Conservation (phyloP, 1,140 invertebrate genomes). For the Drosophila rhopaloa region DNA sequence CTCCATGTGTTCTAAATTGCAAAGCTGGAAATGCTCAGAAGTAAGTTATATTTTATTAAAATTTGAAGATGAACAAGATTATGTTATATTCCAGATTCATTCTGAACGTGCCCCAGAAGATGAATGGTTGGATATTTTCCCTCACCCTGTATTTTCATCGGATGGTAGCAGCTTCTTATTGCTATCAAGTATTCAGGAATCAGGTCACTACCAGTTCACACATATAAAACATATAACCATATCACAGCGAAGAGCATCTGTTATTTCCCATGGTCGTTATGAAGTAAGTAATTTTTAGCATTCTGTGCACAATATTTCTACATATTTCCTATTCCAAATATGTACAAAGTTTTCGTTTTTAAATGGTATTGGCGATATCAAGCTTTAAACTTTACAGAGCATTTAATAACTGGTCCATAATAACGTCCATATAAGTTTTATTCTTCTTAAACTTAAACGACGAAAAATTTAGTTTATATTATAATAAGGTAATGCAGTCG, state of each 20-base stretch:
- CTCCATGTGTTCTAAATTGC: constrained; percentile 90
- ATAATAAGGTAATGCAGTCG: not conserved
- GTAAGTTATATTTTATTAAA: constrained; percentile 85
- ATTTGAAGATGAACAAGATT: not conserved
- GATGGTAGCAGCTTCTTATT: constrained; percentile 94
- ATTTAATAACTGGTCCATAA: no score
- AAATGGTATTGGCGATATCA: no score
- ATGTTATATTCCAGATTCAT: constrained; percentile 87
- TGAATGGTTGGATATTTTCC: constrained; percentile 93
- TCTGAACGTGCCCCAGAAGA: constrained; percentile 91
- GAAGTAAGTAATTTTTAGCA: constrained; percentile 87
- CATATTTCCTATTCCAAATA: no score
- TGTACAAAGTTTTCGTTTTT: no score
- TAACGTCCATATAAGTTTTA: no score
- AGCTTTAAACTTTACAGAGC: no score
- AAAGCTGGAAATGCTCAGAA: constrained; percentile 93
- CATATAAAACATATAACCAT: constrained; percentile 95
- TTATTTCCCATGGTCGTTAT: constrained; percentile 94
- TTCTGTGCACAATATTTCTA: no score
- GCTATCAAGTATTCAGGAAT: constrained; percentile 92
- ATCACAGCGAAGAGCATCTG: constrained; percentile 92
- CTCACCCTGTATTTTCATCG: constrained; percentile 92
- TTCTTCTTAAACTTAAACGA: not conserved
- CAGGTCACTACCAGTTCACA: constrained; percentile 91
- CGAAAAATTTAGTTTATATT: no score